These are phyloP conservation scores for Drosophila algonquin DNA, from an alignment of 2,888 invertebrate genomes.

Conservation along the genomic window DNA sequence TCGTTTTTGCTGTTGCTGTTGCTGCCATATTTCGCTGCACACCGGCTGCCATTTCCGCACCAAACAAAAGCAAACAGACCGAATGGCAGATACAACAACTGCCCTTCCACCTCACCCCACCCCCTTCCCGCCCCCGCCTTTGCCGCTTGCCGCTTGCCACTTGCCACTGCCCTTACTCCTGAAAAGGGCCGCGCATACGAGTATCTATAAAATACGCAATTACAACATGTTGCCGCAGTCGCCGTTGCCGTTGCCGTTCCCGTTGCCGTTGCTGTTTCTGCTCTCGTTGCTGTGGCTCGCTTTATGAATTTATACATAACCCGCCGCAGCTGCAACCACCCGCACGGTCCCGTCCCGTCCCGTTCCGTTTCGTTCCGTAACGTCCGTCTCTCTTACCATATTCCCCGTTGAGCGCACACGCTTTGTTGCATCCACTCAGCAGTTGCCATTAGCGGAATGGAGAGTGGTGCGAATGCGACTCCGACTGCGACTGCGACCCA, in stretches of 20 bases:
- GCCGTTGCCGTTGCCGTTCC: slow-evolving; percentile 37
- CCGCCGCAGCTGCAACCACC: slow-evolving; percentile 38
- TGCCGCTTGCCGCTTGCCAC: not conserved
- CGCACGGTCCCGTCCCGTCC: not conserved
- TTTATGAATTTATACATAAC: slow-evolving; percentile 69
- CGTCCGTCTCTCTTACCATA: not conserved
- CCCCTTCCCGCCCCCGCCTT: not conserved
- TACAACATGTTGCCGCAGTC: slow-evolving; percentile 74
- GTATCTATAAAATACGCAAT: slow-evolving; percentile 76
- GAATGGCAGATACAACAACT: slow-evolving; percentile 52
- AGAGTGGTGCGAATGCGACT: not conserved
- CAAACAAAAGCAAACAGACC: slow-evolving; percentile 66
- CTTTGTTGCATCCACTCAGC: slow-evolving; percentile 75
- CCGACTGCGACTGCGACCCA: not conserved
- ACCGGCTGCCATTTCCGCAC: slow-evolving; percentile 73
- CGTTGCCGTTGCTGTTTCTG: slow-evolving; percentile 30
- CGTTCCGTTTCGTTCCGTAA: too few species aligned
- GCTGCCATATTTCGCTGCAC: slow-evolving; percentile 69
- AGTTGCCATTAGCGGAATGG: slow-evolving; percentile 58
- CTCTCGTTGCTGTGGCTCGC: slow-evolving; percentile 34
- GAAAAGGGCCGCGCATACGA: slow-evolving; percentile 33
- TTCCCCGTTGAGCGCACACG: slow-evolving; percentile 43
- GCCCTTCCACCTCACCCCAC: slow-evolving; percentile 14
- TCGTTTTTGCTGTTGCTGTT: slow-evolving; percentile 44
- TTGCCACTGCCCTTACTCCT: slow-evolving; percentile 5